Conservation (phyloP, 2,888 invertebrate genomes). For the Thyatira batis region DNA sequence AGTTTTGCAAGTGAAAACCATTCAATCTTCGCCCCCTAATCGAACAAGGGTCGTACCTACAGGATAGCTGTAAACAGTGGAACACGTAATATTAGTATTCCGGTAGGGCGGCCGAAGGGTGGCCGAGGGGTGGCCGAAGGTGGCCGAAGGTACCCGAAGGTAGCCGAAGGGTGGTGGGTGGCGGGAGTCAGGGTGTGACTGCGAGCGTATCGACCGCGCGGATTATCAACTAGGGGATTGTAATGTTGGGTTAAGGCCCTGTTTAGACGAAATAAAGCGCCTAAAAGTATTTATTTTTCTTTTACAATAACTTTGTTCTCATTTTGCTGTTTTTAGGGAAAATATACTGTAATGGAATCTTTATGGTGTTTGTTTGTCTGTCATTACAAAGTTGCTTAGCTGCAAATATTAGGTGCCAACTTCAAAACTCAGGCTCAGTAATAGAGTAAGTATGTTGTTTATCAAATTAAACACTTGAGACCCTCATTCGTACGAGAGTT, state of each 20-base stretch:
- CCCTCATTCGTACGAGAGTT: too few species aligned
- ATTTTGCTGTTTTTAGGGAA: too few species aligned
- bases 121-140: slow-evolving; percentile 4
- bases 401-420: too few species aligned
- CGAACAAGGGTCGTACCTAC: not conserved
- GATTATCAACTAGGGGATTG: slow-evolving; percentile 30
- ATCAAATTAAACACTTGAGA: too few species aligned
- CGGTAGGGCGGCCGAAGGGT: slow-evolving; percentile 23
- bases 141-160: slow-evolving; percentile 4
- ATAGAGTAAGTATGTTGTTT: too few species aligned
- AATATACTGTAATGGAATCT: too few species aligned
- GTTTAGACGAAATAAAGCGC: not conserved
- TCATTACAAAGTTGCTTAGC: too few species aligned
- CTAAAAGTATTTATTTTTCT: not conserved
- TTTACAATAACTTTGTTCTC: too few species aligned
- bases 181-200: slow-evolving; percentile 3
- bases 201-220: slow-evolving; percentile 30
- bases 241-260: not conserved
- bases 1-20: not conserved
- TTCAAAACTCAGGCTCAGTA: too few species aligned
- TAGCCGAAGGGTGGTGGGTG: slow-evolving; percentile 26
- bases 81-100: not conserved
- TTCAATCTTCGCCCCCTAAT: not conserved
- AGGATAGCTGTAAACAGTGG: not conserved
- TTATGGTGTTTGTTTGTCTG: too few species aligned